phyloP scores from a whole-genome alignment of 2,113 vertebrate species.

The Labeo catla region DNA sequence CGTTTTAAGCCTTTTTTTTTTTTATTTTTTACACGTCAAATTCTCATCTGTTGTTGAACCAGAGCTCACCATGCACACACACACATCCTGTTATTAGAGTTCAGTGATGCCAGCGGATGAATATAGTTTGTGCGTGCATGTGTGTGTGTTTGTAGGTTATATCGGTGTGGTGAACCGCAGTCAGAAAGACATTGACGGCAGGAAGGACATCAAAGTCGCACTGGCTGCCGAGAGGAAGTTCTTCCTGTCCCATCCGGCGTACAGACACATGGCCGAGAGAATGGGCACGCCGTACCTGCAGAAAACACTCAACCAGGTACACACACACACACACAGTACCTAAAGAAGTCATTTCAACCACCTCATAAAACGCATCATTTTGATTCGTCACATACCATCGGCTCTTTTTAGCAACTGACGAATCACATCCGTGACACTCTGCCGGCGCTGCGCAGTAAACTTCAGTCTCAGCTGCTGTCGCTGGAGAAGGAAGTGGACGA shows the following conservation, averaged over 20 bases:
- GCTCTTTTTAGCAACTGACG: conserved; percentile 87
- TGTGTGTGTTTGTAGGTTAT: conserved; percentile 80
- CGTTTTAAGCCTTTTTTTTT: too few species aligned
- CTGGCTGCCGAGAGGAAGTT: conserved; percentile 94
- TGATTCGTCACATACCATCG: neutral
- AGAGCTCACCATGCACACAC: neutral
- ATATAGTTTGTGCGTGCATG: neutral
- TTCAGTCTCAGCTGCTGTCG: conserved; percentile 92
- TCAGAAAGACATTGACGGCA: conserved; percentile 97
- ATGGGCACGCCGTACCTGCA: conserved; percentile 95
- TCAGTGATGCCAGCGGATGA: neutral
- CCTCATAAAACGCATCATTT: neutral
- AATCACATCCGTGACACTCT: conserved; percentile 96
- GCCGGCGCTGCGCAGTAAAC: conserved; percentile 89
- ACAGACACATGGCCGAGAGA: conserved; percentile 94
- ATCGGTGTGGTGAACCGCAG: conserved; percentile 96
- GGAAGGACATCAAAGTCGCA: conserved; percentile 89
- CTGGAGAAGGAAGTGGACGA: conserved; percentile 97
- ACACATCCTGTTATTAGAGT: neutral
- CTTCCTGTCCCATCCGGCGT: conserved; percentile 92
- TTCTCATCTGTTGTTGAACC: neutral
- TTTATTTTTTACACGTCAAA: too few species aligned
- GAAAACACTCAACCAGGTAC: conserved; percentile 91
- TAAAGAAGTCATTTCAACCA: neutral
- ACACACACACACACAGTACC: neutral